Base-by-base conservation (phyloP, 2,113 vertebrate genomes). In the Mormoops blainvillei region DNA sequence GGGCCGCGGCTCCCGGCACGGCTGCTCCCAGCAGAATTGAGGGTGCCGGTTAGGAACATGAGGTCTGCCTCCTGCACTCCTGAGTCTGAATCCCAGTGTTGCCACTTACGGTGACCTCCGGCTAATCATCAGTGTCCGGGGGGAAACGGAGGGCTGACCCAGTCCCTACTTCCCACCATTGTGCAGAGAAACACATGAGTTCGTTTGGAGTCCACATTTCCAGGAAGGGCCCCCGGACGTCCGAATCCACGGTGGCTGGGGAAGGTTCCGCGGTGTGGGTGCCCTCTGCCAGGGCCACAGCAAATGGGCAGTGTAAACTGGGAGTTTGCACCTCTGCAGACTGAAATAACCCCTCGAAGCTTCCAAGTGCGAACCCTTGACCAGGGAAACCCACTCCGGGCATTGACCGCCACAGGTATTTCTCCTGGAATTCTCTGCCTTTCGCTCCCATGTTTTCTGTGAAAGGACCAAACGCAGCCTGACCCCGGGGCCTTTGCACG, bases 231-330 rank as follows among this genome's bases (percentile, higher is more conserved):
- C 13, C 19, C 31, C 2, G 18, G 28, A 0, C 2, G 1, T 14
- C 58, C 1, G 38, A 63, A 45, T 24, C 52, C 61, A 22, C 41
- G 9, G 52, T 0, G 10, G 65, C 3, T 6, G 67, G 33, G n/a
- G 43, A 33, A 26, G 38, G 31, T 4, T 22, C 41, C 5, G 13
- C 8, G 0, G 8, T 13, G 22, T 0, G 4, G 43, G 56, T 16
- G 22, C 38, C 41, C 24, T 16, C 31, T 4, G 26, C 77, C 31
- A 18, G 77, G 36, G 3, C 48, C 0, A 0, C 3, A 8, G 41
- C 10, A 11, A 1, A 8, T 0, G 16, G 67, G 7, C 2, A 0
- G 31, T 26, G 7, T 19, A 4, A 45, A 2, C 20, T 10, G 28
- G 38, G 7, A 28, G 68, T 14, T 18, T 14, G 8, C 2, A 2